Conservation (phyloP, 2,888 invertebrate species). For the Tetheella fluctuosa region DNA sequence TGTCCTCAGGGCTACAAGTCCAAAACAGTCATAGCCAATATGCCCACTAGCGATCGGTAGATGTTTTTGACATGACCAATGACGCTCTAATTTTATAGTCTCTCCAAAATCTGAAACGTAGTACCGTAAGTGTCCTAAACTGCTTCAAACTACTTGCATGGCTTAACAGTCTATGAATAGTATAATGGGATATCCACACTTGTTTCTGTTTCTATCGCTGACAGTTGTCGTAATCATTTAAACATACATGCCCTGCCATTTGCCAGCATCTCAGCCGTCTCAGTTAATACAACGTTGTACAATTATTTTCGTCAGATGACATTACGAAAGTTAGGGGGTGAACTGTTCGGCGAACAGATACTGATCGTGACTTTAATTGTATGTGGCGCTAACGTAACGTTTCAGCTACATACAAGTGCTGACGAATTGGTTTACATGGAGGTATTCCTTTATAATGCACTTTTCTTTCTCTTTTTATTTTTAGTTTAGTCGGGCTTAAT, state of each 20-base stretch:
- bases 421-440: slow-evolving; percentile 54
- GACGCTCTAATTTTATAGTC: background rate
- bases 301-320: slow-evolving; percentile 55
- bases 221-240: slow-evolving; percentile 35
- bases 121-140: background rate
- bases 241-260: slow-evolving; percentile 35
- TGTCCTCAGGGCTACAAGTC: too few species aligned
- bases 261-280: slow-evolving; percentile 27
- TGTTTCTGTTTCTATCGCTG: background rate
- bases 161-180: background rate
- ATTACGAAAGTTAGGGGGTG: slow-evolving; percentile 53
- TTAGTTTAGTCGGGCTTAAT: slow-evolving; percentile 16
- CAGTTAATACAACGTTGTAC: slow-evolving; percentile 33
- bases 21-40: background rate
- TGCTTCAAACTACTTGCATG: background rate
- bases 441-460: too few species aligned
- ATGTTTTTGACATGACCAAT: background rate
- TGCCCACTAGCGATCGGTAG: too few species aligned
- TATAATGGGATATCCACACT: background rate
- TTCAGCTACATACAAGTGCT: slow-evolving; percentile 67
- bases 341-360: slow-evolving; percentile 77
- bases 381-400: slow-evolving; percentile 80
- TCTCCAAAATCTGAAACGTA: background rate
- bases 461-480: slow-evolving; percentile 16
- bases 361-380: slow-evolving; percentile 80